Evolutionary conservation across 2,113 vertebrate genomes (phyloP), one percentile per base, ranked within the genome.

Genomic region (Dolichotis patagonum): DNA sequence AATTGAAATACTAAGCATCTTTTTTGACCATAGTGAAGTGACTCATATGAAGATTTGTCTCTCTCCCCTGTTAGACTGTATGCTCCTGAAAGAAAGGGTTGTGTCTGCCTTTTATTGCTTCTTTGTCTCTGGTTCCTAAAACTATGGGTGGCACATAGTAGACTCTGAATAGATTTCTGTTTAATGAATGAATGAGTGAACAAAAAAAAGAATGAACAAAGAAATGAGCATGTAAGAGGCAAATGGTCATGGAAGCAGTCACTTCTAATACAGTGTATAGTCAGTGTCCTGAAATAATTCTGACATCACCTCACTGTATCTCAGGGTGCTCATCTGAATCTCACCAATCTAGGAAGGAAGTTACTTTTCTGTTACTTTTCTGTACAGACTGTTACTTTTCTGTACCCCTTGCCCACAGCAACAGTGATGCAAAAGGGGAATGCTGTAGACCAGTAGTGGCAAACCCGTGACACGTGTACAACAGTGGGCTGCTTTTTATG

Each of bases 331-430:
- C 17, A 19, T 46, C 35, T 82, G 12, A 24, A n/a, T 60, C 22
- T 88, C 10, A 35, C 8, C n/a, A 62, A 2, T 93, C 63, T 30
- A 56, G 38, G 30, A 24, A 82, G 17, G n/a, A 88, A 73, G 17
- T 78, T n/a, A 7, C 14, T 13, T 6, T 52, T 41, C 83, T 67
- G 7, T 28, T n/a, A 7, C 14, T 13, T 6, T 52, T 41, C 83
- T 67, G 7, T 28, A n/a, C 12, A 41, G 22, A 28, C 3, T 19
- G 17, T 78, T n/a, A 7, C 14, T 13, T 6, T 52, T 41, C 83
- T 67, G 7, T 28, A n/a, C 2, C 4, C 0, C 41, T 28, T 14
- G 19, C 5, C 60, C 28, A 16, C 10, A n/a, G 7, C 41, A 4
- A 19, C 41, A 49, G 62, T 49, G 49, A 92, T 90, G 71, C 32